Evolutionary conservation across 1,140 invertebrate genomes (phyloP).

Genomic region (roundworm (Caenorhabditis elegans)): WBcel235 BX284605.5:11269001-11269500

Average conservation of each 20-base stretch:
- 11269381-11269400: too few relatives aligned
- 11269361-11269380: background rate
- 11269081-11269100: too few relatives aligned
- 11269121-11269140: background rate
- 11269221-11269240: background rate
- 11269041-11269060: too few relatives aligned
- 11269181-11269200: background rate
- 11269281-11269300: background rate
- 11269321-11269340: background rate
- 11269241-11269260: background rate
- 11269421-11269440: background rate
- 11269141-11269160: background rate
- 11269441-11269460: background rate
- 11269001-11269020: too few relatives aligned
- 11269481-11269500: background rate
- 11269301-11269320: conserved; percentile 1
- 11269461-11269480: background rate
- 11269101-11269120: too few relatives aligned
- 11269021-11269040: too few relatives aligned
- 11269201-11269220: background rate
- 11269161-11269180: background rate
- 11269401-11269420: too few relatives aligned
- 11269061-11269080: too few relatives aligned
- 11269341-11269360: background rate
- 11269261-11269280: background rate